Percentiles rank a stretch among this genome's conserved stretches.
phyloP scores from a whole-genome alignment of 2,888 invertebrate genomes.

The Celastrina argiolus region DNA sequence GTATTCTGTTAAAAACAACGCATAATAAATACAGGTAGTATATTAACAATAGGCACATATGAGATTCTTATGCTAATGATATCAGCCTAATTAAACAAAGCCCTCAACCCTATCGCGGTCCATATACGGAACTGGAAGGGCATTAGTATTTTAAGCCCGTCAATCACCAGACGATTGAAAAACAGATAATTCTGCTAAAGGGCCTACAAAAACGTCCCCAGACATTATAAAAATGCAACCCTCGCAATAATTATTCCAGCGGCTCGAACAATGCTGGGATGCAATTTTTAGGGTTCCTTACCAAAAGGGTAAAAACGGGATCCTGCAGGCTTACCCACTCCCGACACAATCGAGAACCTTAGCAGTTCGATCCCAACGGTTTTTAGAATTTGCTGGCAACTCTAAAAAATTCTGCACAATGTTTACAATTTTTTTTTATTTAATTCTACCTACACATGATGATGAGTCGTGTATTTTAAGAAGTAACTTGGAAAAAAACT shows the following conservation, averaged over 20 bases:
- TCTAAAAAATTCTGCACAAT: no score
- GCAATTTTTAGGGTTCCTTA: slow-evolving; percentile 29
- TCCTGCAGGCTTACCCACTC: no score
- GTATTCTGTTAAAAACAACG: no score
- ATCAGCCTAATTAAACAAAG: background rate
- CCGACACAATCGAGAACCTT: no score
- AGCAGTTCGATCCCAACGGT: no score
- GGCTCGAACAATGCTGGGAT: slow-evolving; percentile 26
- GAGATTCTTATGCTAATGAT: background rate
- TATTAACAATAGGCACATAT: background rate
- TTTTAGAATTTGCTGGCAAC: no score
- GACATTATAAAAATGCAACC: slow-evolving; percentile 15
- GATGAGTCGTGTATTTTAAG: no score
- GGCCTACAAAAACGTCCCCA: background rate
- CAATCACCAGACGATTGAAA: slow-evolving; percentile 3
- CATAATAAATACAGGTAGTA: background rate
- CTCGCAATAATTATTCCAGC: slow-evolving; percentile 23
- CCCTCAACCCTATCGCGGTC: background rate
- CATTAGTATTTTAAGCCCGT: slow-evolving; percentile 9
- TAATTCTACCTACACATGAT: no score
- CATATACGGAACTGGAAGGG: slow-evolving; percentile 5
- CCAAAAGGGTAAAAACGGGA: no score
- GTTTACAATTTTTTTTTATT: no score
- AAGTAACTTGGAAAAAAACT: no score
- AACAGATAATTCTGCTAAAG: slow-evolving; percentile 5